Percentiles rank a stretch among this genome's conserved stretches.
phyloP scores from a whole-genome alignment of 2,888 invertebrate genomes.

The Fragum fragum region DNA sequence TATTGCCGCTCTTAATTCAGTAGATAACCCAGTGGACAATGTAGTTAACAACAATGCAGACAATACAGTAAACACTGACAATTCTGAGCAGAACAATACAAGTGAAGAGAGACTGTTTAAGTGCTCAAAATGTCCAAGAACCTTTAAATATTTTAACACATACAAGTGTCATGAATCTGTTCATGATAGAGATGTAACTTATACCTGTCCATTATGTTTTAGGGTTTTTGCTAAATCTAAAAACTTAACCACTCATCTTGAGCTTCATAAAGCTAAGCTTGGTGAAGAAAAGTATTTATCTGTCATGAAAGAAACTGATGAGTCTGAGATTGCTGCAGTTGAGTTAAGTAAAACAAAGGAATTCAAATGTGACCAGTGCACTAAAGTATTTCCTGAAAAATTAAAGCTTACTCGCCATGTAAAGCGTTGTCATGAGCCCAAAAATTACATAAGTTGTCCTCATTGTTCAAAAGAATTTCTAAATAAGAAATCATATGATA shows the following conservation, averaged over 20 bases:
- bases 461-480: constrained; percentile 42
- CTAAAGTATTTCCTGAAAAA: constrained; percentile 27
- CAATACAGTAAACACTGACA: neutral
- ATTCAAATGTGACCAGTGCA: constrained; percentile 39
- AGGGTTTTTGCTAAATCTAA: constrained; percentile 53
- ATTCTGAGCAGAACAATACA: neutral
- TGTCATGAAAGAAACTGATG: neutral
- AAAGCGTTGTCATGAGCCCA: constrained; percentile 9
- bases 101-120: constrained; percentile 43
- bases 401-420: constrained; percentile 29
- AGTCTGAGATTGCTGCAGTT: neutral
- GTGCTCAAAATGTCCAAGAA: constrained; percentile 59
- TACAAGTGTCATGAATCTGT: constrained; percentile 51
- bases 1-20: neutral
- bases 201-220: constrained; percentile 49
- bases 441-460: constrained; percentile 32
- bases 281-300: neutral
- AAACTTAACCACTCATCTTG: constrained; percentile 48
- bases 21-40: neutral
- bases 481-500: constrained; percentile 20
- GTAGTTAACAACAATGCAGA: neutral
- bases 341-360: constrained; percentile 6
- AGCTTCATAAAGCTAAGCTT: constrained; percentile 52
- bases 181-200: constrained; percentile 42
- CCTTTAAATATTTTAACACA: constrained; percentile 53